Evolutionary conservation across 2,888 invertebrate genomes (phyloP).

Genomic region (Diadromus collaris): DNA sequence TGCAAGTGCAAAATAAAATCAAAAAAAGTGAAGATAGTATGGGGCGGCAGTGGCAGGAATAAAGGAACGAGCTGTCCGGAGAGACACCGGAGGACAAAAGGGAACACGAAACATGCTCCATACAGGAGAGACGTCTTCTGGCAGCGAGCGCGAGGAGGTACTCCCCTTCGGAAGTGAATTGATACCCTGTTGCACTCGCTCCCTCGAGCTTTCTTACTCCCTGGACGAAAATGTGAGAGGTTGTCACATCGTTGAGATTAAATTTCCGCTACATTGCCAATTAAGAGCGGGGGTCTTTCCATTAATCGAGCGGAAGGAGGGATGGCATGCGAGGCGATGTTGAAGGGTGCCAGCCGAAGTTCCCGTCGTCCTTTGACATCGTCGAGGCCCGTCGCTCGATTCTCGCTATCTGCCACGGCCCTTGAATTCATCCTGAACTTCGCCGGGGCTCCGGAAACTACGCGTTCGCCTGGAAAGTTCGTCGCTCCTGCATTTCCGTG

Average conservation of each 20-base stretch:
- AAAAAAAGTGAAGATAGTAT: constrained; percentile 11
- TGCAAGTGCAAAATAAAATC: neutral
- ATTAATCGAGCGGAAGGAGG: constrained; percentile 18
- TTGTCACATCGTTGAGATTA: constrained; percentile 19
- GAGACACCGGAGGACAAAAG: constrained; percentile 17
- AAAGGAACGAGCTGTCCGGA: constrained; percentile 19
- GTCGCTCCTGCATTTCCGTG: neutral
- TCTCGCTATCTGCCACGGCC: neutral
- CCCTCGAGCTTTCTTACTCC: neutral
- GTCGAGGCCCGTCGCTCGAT: neutral
- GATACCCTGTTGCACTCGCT: constrained; percentile 14
- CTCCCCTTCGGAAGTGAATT: constrained; percentile 4
- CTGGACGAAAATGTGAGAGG: neutral
- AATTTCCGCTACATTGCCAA: constrained; percentile 31
- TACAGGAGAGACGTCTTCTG: neutral
- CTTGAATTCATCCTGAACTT: neutral
- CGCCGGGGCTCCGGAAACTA: neutral
- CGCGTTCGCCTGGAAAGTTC: neutral
- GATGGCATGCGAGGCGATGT: neutral
- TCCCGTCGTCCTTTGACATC: constrained; percentile 10
- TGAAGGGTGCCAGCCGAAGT: neutral
- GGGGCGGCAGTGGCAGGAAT: neutral
- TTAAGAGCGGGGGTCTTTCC: neutral
- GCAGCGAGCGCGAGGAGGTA: neutral
- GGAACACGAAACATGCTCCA: constrained; percentile 23